phyloP scores from a whole-genome alignment of 2,888 invertebrate species.

The Pristionchus fissidentatus region DNA sequence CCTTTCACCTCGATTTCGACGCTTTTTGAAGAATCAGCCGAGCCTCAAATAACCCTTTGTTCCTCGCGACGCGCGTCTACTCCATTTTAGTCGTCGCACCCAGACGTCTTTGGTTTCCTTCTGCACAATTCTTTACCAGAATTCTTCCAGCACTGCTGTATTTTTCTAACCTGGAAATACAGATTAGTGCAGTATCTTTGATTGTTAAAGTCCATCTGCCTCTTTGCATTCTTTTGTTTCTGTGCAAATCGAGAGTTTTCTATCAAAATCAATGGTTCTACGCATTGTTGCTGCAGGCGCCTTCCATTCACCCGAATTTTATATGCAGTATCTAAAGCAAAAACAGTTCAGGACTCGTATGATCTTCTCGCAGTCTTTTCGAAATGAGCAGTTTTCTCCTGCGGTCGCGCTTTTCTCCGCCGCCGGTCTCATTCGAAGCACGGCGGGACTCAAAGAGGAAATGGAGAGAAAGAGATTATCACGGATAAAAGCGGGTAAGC shows the following conservation, averaged over 20 bases:
- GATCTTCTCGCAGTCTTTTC: slow-evolving; percentile 74
- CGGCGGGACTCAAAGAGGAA: slow-evolving; percentile 66
- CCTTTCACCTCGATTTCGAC: neutral
- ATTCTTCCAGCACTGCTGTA: no score
- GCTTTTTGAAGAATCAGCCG: neutral
- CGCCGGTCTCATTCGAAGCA: slow-evolving; percentile 70
- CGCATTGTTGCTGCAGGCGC: no score
- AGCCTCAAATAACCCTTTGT: neutral
- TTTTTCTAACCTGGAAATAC: no score
- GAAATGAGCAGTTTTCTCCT: slow-evolving; percentile 71
- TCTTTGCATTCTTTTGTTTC: no score
- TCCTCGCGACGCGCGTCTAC: neutral
- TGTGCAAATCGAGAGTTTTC: no score
- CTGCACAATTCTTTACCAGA: no score
- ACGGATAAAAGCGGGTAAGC: neutral
- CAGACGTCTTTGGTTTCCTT: neutral
- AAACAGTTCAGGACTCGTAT: slow-evolving; percentile 52
- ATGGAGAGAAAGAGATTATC: slow-evolving; percentile 35
- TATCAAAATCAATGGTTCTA: no score
- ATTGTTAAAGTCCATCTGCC: no score
- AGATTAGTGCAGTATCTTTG: no score
- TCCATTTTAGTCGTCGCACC: neutral
- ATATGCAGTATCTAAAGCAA: no score
- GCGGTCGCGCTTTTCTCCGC: slow-evolving; percentile 73
- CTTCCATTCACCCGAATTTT: no score